Evolutionary conservation across 2,888 invertebrate species (phyloP).

Genomic region (Cheilosia soror): DNA sequence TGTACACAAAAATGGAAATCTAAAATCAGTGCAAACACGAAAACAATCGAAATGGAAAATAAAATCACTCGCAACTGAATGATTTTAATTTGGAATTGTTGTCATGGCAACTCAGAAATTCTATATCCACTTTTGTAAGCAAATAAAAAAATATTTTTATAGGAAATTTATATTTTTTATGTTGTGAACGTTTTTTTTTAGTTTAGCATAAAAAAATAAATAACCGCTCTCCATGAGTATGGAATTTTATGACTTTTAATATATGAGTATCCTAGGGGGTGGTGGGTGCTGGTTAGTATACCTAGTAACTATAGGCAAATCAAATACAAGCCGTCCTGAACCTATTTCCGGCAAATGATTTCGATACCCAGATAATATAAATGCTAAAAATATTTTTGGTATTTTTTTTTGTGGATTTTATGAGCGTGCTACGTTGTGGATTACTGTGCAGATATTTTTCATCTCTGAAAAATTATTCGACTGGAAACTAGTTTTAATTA

Average conservation of each 20-base stretch:
- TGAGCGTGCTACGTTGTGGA: neutral
- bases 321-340: neutral
- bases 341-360: neutral
- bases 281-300: no score
- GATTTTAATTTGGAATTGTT: neutral
- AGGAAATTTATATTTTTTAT: neutral
- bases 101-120: neutral
- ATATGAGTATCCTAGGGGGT: neutral
- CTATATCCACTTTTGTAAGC: neutral
- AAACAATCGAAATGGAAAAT: slow-evolving; percentile 11
- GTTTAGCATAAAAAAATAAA: neutral
- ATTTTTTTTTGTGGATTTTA: neutral
- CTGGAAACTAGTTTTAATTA: slow-evolving; percentile 54
- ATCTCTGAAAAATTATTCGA: slow-evolving; percentile 27
- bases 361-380: neutral
- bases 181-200: neutral
- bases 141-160: neutral
- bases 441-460: neutral
- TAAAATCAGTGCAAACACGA: neutral
- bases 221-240: neutral
- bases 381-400: neutral
- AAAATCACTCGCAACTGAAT: slow-evolving; percentile 7
- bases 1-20: neutral
- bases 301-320: neutral
- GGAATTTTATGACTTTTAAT: slow-evolving; percentile 9